phyloP scores from a whole-genome alignment of 2,113 vertebrate genomes.

The Sinocyclocheilus rhinocerous region DNA sequence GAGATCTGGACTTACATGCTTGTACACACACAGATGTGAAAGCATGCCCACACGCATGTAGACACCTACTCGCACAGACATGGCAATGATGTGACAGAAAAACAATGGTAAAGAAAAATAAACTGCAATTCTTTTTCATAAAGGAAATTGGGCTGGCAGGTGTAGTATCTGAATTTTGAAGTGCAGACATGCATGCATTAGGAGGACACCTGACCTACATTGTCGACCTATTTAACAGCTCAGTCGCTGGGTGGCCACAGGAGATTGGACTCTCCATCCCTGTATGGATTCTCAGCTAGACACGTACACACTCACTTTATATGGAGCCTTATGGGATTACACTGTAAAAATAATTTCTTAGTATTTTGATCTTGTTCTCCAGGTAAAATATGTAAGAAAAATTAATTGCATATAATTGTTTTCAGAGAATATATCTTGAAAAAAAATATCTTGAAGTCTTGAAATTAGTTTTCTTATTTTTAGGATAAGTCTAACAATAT shows the following conservation, averaged over 20 bases:
- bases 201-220: slow-evolving; percentile 43
- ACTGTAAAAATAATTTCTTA: not conserved
- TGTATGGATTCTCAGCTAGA: not conserved
- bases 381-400: not conserved
- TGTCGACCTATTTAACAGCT: slow-evolving; percentile 44
- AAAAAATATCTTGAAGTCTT: not conserved
- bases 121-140: slow-evolving; percentile 18
- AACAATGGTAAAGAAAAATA: slow-evolving; percentile 22
- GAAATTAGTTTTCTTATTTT: not conserved
- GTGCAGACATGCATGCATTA: not conserved
- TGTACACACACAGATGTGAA: not conserved
- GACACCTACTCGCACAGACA: not conserved
- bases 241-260: slow-evolving; percentile 29
- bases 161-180: not conserved
- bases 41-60: not conserved
- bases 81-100: not conserved
- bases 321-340: not conserved
- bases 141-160: slow-evolving; percentile 4
- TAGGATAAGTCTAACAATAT: not conserved
- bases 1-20: slow-evolving; percentile 38
- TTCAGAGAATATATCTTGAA: too few species aligned
- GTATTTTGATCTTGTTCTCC: not conserved
- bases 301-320: not conserved
- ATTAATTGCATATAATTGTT: not conserved
- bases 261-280: slow-evolving; percentile 29